Base-by-base conservation (phyloP, 2,113 vertebrate species). In the Syrrhaptes paradoxus region DNA sequence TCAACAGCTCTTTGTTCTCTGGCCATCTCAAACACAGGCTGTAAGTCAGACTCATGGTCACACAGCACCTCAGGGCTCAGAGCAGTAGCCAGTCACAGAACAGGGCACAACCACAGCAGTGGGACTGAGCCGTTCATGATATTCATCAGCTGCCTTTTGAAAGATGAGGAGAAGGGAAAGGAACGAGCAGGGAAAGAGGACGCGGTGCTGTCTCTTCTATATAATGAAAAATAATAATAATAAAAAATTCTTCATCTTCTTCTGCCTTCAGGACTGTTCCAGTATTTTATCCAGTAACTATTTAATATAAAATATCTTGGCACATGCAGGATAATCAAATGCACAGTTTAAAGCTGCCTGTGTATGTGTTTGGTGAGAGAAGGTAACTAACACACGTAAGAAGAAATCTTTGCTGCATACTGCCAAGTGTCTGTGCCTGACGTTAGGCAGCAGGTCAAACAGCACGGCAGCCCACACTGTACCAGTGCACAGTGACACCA, bases 391-490 rank as follows among this genome's bases (percentile, higher is more conserved):
- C 11, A 18, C 9, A 8, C 5, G 12, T 0, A 48, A 71, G 31
- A 68, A 66, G 20, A 73, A 66, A 70, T 28, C 66, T 76, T n/a
- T 36, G 21, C 25, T 62, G 49, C 17, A 20, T 4, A 41, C 8
- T 68, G 48, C 21, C 15, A 75, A 2, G 2, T 18, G 15, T 4
- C 29, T 1, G 9, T 9, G 31, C 10, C 65, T 45, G 31, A 31
- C 6, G 20, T 25, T 22, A 66, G 51, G 17, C 62, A 82, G 73
- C 48, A 57, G 58, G 71, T 59, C 7, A 3, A 54, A 36, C 0
- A 76, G 71, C 45, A 26, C 0, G 3, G 36, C 31, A 59, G 17
- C 21, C 31, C 66, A 19, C 0, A 0, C 22, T 46, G 32, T 21
- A 43, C 4, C 22, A 49, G 4, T 3, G 49, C 70, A 78, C 29